These are phyloP conservation scores for Caenorhabditis doughertyi DNA, from an alignment of 2,888 invertebrate genomes.

Conservation along the genomic window DNA sequence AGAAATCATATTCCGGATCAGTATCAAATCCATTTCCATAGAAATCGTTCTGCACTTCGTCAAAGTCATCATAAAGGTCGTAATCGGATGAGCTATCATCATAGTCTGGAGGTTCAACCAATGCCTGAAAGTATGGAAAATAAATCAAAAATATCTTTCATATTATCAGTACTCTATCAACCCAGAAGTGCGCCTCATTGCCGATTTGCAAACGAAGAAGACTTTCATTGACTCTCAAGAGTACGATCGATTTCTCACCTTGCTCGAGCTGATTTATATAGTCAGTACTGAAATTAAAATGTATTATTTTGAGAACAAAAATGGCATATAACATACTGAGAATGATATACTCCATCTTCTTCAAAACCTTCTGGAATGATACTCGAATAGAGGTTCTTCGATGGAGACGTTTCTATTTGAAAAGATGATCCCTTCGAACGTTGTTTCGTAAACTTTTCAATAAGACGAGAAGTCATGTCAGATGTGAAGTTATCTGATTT, in stretches of 20 bases:
- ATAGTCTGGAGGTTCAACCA: background rate
- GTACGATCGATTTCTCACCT: background rate
- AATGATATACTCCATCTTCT: background rate
- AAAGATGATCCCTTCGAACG: slow-evolving; percentile 1
- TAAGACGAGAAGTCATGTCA: background rate
- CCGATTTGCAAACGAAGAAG: background rate
- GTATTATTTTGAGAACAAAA: background rate
- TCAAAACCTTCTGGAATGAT: slow-evolving; percentile 4
- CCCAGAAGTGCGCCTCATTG: background rate
- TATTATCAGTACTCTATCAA: background rate
- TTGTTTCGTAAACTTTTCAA: slow-evolving; percentile 19
- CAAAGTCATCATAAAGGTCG: slow-evolving; percentile 1
- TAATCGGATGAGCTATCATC: slow-evolving; percentile 6
- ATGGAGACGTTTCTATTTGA: background rate
- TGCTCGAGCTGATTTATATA: slow-evolving; percentile 2
- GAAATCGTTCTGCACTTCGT: background rate
- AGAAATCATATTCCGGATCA: background rate
- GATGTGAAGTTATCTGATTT: slow-evolving; percentile 1
- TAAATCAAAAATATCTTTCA: background rate
- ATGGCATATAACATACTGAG: background rate
- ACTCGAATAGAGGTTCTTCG: background rate
- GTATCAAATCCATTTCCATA: background rate
- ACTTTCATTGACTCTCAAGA: background rate
- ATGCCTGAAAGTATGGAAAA: background rate
- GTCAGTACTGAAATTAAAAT: background rate